A percentile compares a stretch with the other conserved stretches of the same genome.
Conservation (phyloP, 2,113 vertebrate species). For the Eupsittula cactorum region DNA sequence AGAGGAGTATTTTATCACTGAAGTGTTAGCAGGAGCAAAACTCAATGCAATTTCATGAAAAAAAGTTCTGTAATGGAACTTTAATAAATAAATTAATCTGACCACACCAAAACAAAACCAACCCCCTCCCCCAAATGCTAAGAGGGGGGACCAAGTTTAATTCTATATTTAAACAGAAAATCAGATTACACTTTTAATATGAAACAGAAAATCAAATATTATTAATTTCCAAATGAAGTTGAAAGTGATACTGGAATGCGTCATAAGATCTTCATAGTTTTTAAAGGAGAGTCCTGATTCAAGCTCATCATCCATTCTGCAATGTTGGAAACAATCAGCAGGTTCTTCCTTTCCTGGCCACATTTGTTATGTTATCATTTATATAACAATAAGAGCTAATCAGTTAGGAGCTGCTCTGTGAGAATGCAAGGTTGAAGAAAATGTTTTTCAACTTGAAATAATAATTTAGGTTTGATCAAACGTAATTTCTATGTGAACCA, state of each 20-base stretch:
- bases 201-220: not conserved
- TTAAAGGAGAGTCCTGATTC: not conserved
- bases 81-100: not conserved
- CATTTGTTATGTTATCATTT: not conserved
- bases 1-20: not conserved
- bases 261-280: not conserved
- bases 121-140: not conserved
- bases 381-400: not conserved
- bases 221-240: not conserved
- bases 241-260: not conserved
- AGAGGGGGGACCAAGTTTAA: not conserved
- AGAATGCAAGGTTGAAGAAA: not conserved
- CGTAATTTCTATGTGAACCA: conserved; percentile 42
- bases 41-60: not conserved
- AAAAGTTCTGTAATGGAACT: not conserved
- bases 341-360: not conserved
- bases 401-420: not conserved
- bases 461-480: conserved; percentile 28
- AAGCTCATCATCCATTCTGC: not conserved
- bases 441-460: conserved; percentile 29
- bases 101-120: not conserved
- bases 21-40: not conserved
- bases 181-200: not conserved
- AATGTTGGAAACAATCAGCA: not conserved
- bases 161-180: not conserved